Evolutionary conservation across 2,797 vertebrate species (phyloP), one percentile per base, ranked within the genome.

Genomic region (Molossus molossus): DNA sequence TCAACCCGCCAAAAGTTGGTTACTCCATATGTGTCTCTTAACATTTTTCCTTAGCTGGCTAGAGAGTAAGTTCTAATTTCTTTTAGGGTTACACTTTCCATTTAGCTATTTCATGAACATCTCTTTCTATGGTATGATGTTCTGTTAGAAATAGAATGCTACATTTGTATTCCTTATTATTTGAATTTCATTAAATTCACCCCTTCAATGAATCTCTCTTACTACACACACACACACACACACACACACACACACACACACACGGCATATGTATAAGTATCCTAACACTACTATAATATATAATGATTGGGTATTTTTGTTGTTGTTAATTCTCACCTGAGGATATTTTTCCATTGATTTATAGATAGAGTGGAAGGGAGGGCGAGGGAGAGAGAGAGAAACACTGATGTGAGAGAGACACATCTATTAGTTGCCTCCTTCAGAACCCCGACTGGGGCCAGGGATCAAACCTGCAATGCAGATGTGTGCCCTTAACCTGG

Each of bases 151-250:
- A 1, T 25, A 33, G 33, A 33, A 70, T 84, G 25, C 0, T 58
- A n/a, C 8, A 92, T 92, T 94, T 90, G 4, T 83, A 60, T 75
- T 90, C 4, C 25, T 93, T 91, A 64, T 90, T 79, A 75, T 90
- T 95, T 93, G 40, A 94, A 94, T 91, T 73, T 11, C n/a, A 27
- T 81, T 93, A 81, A 75, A 81, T 69, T 2, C 2, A 72, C 25
- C 70, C 0, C 29, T 94, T 94, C 50, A 65, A 12, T 76, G 65
- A 67, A 33, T 77, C 11, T 50, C 12, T 77, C 14, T 45, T 11
- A 62, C 18, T 14, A 4, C 23, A 13, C 12, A 18, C 13, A 21
- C 25, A 67, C n/a, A 72, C 0, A 25, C 8, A 29, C 33, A 70
- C 2, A 40, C 5, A 57, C 14, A 77, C 13, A 60, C 25, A 86